Evolutionary conservation across 1,140 invertebrate species (phyloP), one percentile per base, ranked within the genome.

Genomic region (Drosophila albomicans): DNA sequence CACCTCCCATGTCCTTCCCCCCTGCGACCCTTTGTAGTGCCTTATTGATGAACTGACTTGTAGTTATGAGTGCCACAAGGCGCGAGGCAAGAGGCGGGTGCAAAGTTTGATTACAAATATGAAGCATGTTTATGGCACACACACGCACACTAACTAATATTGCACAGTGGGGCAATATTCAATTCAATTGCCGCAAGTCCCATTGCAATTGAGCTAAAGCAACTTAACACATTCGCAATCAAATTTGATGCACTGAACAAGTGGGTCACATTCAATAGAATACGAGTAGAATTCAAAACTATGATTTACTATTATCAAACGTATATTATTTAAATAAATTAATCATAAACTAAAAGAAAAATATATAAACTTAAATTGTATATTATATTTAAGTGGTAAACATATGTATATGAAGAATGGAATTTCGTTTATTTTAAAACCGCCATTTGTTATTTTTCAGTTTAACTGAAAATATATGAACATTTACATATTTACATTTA

Each of bases 51-150:
- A 88, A 88, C 80, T 80, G 75, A 52, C 82, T 73, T 46, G 5
- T 25, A 70, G 51, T 58, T 75, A 48, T 5, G 46, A 41, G 25
- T 41, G 30, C 16, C 1, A 32, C 8, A 46, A 15, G 45, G 6
- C 8, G 15, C 5, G 35, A 38, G 6, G 35, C 8, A 8, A 8
- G 25, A 35, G 49, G 52, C n/a, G 13, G 45, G 13, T n/a, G 8
- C 64, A 64, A 57, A 65, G 68, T 86, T 85, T 85, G 82, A 85
- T 86, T 86, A 81, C 78, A 78, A 85, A 86, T 85, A 79, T 86
- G 59, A 78, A 78, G 59, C 76, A 88, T 65, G 66, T 63, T 74
- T 51, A 78, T 32, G 28, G 56, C 64, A 69, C 32, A 64, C 59
- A 65, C 51, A 51, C 45, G 16, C 52, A 20, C 75, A 45, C 43